A percentile compares a stretch with the other conserved stretches of the same genome.
phyloP scores from a whole-genome alignment of 2,797 vertebrate genomes.

The Arnoldichthys spilopterus region DNA sequence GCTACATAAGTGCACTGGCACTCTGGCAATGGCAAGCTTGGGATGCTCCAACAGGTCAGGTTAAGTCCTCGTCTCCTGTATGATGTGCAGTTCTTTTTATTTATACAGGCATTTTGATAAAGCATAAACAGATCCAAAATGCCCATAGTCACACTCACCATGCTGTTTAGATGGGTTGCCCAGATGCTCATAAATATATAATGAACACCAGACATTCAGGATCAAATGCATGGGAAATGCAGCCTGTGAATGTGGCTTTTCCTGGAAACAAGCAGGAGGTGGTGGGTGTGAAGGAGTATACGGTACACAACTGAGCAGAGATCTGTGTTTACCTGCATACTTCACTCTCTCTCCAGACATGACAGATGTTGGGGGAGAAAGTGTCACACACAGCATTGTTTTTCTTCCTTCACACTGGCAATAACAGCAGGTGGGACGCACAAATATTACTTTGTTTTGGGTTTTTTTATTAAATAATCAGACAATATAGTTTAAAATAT shows the following conservation, averaged over 20 bases:
- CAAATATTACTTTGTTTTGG: conserved; percentile 4
- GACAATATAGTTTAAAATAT: background rate
- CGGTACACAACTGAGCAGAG: background rate
- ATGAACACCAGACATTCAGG: conserved; percentile 46
- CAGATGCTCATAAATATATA: conserved; percentile 54
- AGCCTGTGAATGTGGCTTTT: background rate
- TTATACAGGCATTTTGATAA: too few relatives aligned
- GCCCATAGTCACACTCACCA: conserved; percentile 29
- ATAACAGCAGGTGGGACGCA: background rate
- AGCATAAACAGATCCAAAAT: conserved; percentile 26
- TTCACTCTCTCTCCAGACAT: conserved; percentile 16
- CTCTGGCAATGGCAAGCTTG: background rate
- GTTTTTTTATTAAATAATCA: background rate
- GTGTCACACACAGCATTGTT: background rate
- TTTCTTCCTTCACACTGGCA: background rate
- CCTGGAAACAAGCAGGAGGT: background rate
- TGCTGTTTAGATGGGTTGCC: conserved; percentile 25
- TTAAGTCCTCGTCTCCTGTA: conserved; percentile 7
- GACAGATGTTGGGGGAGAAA: conserved; percentile 40
- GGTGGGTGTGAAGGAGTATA: background rate
- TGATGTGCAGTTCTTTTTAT: conserved; percentile 15
- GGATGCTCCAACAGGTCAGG: background rate
- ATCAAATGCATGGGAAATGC: conserved; percentile 22
- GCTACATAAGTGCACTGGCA: background rate
- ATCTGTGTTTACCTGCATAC: conserved; percentile 25